Evolutionary conservation across 2,888 invertebrate genomes (phyloP).

Genomic region (Lasioglossum calceatum): DNA sequence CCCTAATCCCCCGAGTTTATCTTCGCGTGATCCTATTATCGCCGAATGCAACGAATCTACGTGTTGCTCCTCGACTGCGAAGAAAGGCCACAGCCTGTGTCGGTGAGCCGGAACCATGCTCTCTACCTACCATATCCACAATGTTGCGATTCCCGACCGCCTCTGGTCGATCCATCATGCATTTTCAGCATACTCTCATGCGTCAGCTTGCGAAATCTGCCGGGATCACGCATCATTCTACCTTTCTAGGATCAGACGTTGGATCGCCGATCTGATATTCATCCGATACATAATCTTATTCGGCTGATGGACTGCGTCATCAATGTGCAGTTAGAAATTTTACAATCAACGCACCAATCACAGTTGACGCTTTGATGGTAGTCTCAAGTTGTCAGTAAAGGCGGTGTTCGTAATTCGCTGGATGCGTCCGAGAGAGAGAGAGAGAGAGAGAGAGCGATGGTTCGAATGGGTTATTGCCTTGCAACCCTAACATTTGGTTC

Average conservation of each 20-base stretch:
- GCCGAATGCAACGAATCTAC: constrained; percentile 29
- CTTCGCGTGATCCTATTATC: constrained; percentile 73
- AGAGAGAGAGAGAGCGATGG: too few species aligned
- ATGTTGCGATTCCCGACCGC: background rate
- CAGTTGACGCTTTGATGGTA: too few species aligned
- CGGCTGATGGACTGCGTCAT: too few species aligned
- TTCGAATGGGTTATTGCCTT: too few species aligned
- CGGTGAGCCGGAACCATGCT: constrained; percentile 1
- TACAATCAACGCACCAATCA: too few species aligned
- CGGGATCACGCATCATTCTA: background rate
- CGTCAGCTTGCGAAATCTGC: background rate
- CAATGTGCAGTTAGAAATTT: too few species aligned
- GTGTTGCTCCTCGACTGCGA: constrained; percentile 45
- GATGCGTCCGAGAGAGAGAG: too few species aligned
- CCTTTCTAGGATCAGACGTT: background rate
- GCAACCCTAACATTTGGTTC: too few species aligned
- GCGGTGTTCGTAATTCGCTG: too few species aligned
- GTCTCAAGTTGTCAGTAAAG: too few species aligned
- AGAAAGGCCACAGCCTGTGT: constrained; percentile 17
- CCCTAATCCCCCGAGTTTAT: constrained; percentile 69
- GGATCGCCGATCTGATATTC: background rate
- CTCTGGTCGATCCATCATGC: constrained; percentile 25
- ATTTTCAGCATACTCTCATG: background rate
- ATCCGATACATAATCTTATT: background rate
- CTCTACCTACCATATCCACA: background rate